Conservation (phyloP, 2,888 invertebrate species). For the Drosophila mulleri region DNA sequence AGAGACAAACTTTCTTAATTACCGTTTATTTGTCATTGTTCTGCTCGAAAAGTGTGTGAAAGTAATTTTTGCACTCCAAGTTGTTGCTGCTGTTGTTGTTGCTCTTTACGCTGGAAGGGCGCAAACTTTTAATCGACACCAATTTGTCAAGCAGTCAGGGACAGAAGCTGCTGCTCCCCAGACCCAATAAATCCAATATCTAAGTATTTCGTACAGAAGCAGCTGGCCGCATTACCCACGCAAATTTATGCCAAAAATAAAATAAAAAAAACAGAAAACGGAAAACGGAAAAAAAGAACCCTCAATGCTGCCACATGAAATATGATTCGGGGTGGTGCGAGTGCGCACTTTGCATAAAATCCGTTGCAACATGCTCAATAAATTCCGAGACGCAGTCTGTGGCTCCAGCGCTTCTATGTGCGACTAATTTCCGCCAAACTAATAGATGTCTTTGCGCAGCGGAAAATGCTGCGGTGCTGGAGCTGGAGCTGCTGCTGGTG, state of each 20-base stretch:
- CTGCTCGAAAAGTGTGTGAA: constrained; percentile 24
- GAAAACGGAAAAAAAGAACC: too few relatives aligned
- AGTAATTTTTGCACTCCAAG: constrained; percentile 19
- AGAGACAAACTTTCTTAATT: constrained; percentile 53
- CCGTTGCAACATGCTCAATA: constrained; percentile 61
- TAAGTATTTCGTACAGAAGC: constrained; percentile 28
- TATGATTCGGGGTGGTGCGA: constrained; percentile 27
- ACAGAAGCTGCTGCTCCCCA: constrained; percentile 3
- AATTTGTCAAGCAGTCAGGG: constrained; percentile 47
- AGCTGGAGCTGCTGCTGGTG: too few relatives aligned
- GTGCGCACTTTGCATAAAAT: constrained; percentile 60
- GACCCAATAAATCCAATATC: constrained; percentile 43
- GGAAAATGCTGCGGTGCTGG: background rate
- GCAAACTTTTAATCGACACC: constrained; percentile 51
- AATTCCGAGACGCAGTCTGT: constrained; percentile 3
- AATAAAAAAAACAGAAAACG: background rate
- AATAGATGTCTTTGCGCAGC: constrained; percentile 38
- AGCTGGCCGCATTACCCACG: constrained; percentile 34
- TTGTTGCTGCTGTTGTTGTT: background rate
- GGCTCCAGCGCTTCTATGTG: constrained; percentile 10
- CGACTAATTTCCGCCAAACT: constrained; percentile 67
- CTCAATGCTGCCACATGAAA: constrained; percentile 33
- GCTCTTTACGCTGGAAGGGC: background rate
- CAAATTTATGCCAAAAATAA: constrained; percentile 59
- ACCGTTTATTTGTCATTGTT: constrained; percentile 23